Percentiles rank a stretch among this genome's conserved stretches.
Conservation (phyloP, 2,888 invertebrate species). For the Morpho achilles region DNA sequence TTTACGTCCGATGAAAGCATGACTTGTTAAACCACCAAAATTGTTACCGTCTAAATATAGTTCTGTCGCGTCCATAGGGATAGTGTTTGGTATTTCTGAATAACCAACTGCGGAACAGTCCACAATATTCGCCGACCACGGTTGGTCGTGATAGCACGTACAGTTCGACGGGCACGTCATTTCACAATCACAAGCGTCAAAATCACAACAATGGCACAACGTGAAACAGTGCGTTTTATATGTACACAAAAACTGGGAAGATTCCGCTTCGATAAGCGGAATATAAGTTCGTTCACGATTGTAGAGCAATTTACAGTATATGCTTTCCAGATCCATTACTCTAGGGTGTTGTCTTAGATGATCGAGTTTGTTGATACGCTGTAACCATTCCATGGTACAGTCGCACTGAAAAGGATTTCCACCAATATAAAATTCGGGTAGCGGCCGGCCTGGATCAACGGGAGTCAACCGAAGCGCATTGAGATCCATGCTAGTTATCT, state of each 20-base stretch:
- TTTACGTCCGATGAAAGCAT: constrained; percentile 94
- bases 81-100: constrained; percentile 89
- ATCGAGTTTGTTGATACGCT: constrained; percentile 91
- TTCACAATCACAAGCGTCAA: constrained; percentile 98
- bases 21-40: constrained; percentile 91
- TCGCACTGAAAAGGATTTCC: constrained; percentile 97
- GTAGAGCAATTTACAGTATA: constrained; percentile 92
- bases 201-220: constrained; percentile 96
- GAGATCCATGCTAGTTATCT: constrained; percentile 93
- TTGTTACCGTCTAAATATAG: constrained; percentile 95
- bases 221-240: constrained; percentile 97
- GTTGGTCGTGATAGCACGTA: constrained; percentile 96
- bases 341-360: constrained; percentile 92
- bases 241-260: constrained; percentile 94
- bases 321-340: constrained; percentile 93
- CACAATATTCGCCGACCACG: constrained; percentile 95
- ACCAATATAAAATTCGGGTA: constrained; percentile 95
- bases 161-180: constrained; percentile 97
- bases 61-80: constrained; percentile 98
- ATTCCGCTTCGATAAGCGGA: constrained; percentile 91
- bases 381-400: constrained; percentile 97
- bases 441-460: constrained; percentile 84
- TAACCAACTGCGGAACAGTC: constrained; percentile 92
- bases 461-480: constrained; percentile 91
- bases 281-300: constrained; percentile 91